Evolutionary conservation across 2,113 vertebrate species (phyloP).

Genomic region (Falcunculus frontatus): DNA sequence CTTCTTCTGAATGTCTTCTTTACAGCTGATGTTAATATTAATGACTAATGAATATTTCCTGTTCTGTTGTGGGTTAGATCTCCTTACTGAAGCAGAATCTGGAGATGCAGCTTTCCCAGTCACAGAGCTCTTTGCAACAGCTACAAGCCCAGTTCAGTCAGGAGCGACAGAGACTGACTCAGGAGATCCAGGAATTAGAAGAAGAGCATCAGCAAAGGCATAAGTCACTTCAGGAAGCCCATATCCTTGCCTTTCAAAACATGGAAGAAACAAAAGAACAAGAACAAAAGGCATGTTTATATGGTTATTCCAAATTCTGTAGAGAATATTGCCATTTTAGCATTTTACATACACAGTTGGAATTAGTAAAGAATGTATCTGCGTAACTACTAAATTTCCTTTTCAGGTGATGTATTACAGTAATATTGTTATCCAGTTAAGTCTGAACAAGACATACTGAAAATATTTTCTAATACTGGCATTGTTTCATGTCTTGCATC

Average conservation of each 20-base stretch:
- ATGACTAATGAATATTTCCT: slow-evolving; percentile 14
- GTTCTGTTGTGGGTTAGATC: slow-evolving; percentile 77
- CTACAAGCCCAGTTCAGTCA: slow-evolving; percentile 95
- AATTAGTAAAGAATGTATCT: not conserved
- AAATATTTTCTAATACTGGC: not conserved
- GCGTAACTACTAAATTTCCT: not conserved
- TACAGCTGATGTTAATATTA: not conserved
- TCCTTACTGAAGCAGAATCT: slow-evolving; percentile 95
- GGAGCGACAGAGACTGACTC: slow-evolving; percentile 90
- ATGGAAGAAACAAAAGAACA: slow-evolving; percentile 89
- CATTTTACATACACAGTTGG: not conserved
- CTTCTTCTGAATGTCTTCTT: not conserved
- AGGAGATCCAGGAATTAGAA: slow-evolving; percentile 93
- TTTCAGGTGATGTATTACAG: not conserved
- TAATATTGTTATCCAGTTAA: not conserved
- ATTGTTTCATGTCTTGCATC: not conserved
- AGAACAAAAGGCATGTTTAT: slow-evolving; percentile 82
- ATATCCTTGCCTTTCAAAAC: slow-evolving; percentile 87
- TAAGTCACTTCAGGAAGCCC: slow-evolving; percentile 89
- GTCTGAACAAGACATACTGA: not conserved
- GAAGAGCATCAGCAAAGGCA: slow-evolving; percentile 90
- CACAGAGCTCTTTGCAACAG: slow-evolving; percentile 94
- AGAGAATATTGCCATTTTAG: not conserved
- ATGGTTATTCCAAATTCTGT: not conserved
- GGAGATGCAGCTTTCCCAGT: slow-evolving; percentile 98